Base-by-base conservation (phyloP, 2,797 vertebrate species). In the Pipistrellus kuhlii region DNA sequence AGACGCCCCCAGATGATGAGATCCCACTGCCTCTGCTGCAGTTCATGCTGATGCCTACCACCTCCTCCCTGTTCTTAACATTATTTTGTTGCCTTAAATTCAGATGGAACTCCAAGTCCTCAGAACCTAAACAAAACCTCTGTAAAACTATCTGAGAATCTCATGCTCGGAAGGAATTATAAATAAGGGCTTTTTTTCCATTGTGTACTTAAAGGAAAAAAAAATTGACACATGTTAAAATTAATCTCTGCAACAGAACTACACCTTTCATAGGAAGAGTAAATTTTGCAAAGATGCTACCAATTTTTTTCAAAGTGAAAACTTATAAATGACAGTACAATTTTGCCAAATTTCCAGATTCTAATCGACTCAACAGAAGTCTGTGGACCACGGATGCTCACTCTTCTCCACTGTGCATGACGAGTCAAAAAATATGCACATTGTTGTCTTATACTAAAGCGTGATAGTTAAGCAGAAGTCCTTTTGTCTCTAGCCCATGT, bases 161-260 rank as follows among this genome's bases (percentile, higher is more conserved):
- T 53, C 27, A 48, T 1, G 1, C 41, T 66, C 21, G 46, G 35
- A 86, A 25, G 7, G 12, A 94, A 88, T 94, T 59, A 77, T 44
- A 85, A 77, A 78, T 46, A 81, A 4, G 59, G 5, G 41, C 7
- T 21, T 30, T 69, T 68, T 83, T 76, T 90, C 32, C 90, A 35
- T 77, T n/a, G 62, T 64, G 53, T 9, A 53, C 6, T 55, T 72
- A 44, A 76, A 12, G 20, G 44, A 35, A 69, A 84, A 46, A 69
- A n/a, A 53, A 53, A 17, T 10, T 13, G 46, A 48, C 46, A 48
- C 46, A 48, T 48, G 20, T 84, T 75, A 64, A 59, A 81, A 72
- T 55, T 30, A 93, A 84, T 72, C 59, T 86, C 62, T 89, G 13
- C n/a, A 71, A 78, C 8, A 87, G 62, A 92, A 92, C 62, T 27